Evolutionary conservation across 2,113 vertebrate species (phyloP).

Genomic region (Oncorhynchus tshawytscha): DNA sequence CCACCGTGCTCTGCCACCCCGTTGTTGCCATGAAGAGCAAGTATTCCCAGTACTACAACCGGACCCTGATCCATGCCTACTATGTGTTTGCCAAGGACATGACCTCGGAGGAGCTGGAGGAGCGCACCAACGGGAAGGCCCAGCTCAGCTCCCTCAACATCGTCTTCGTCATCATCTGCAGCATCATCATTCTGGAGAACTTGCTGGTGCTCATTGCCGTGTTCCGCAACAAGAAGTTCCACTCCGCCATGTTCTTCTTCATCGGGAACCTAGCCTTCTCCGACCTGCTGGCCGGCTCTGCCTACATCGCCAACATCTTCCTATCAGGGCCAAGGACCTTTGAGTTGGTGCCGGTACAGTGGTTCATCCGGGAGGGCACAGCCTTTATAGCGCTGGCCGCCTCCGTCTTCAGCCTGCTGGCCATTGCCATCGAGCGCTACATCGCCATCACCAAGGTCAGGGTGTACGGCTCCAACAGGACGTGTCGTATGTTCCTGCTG

Average conservation of each 20-base stretch:
- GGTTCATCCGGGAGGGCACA: constrained; percentile 92
- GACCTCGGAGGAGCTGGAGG: constrained; percentile 18
- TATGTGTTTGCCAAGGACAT: constrained; percentile 82
- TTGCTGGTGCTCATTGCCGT: constrained; percentile 87
- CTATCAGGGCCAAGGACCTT: constrained; percentile 84
- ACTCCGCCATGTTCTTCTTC: constrained; percentile 95
- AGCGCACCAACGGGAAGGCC: not conserved
- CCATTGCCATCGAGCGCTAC: constrained; percentile 93
- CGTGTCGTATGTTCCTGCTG: constrained; percentile 90
- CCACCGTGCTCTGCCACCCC: constrained; percentile 49
- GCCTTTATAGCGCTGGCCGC: constrained; percentile 90
- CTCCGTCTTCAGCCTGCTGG: constrained; percentile 91
- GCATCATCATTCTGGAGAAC: constrained; percentile 90
- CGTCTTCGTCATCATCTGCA: constrained; percentile 82
- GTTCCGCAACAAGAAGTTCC: constrained; percentile 90
- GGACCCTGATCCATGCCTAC: constrained; percentile 75
- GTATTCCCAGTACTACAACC: constrained; percentile 88
- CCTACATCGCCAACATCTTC: constrained; percentile 88
- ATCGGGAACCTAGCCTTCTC: constrained; percentile 94
- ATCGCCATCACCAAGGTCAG: constrained; percentile 92
- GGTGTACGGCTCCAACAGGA: constrained; percentile 84
- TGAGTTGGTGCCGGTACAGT: constrained; percentile 80
- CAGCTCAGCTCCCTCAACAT: constrained; percentile 57
- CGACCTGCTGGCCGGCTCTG: constrained; percentile 85
- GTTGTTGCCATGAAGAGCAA: constrained; percentile 79